Base-by-base conservation (phyloP, 2,888 invertebrate genomes). In the Calameuta pallipes region DNA sequence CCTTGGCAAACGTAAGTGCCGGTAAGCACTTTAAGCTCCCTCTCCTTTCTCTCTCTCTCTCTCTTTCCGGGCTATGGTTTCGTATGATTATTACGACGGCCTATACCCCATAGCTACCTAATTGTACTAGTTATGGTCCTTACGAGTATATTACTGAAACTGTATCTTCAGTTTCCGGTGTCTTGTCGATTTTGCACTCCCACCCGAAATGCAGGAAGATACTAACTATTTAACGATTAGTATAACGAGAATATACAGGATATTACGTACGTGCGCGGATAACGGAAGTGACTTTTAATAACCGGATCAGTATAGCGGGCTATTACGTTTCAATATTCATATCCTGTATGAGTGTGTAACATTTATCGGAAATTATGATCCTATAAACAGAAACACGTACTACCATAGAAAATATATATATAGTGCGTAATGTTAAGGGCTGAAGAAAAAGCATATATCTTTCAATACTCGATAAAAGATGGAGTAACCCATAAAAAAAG, bases 21-120 rank as follows among this genome's bases (percentile, higher is more conserved):
- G 23, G 41, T 56, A 56, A 56, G 75, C 73, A 71, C 41, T 77
- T 73, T 69, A 80, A 79, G 13, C 76, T 79, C 76, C 76, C 41
- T 23, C 37, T 37, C 35, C 34, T 73, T 31, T 69, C 76, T 73
- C 69, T 76, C 80, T 73, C 76, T 76, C 76, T 41, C 13, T 15
- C 37, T 41, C 41, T 41, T 23, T 56, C 1, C 23, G 41, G 41
- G 41, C 2, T 56, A 56, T 23, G 41, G 41, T 56, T 56, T 56
- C 41, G 23, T 56, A 56, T 56, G 41, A 56, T 56, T 23, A 56
- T 56, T 56, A 56, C 6, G 23, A 15, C 23, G 41, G 41, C 41
- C 41, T 56, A 56, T 56, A 56, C 9, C 41, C 41, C 41, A 56
- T 23, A 56, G 41, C 41, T 56, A 56, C 15, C 41, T 56, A 56